These are phyloP conservation scores for Lethocerus indicus DNA, from an alignment of 1,140 invertebrate genomes.

Conservation along the genomic window DNA sequence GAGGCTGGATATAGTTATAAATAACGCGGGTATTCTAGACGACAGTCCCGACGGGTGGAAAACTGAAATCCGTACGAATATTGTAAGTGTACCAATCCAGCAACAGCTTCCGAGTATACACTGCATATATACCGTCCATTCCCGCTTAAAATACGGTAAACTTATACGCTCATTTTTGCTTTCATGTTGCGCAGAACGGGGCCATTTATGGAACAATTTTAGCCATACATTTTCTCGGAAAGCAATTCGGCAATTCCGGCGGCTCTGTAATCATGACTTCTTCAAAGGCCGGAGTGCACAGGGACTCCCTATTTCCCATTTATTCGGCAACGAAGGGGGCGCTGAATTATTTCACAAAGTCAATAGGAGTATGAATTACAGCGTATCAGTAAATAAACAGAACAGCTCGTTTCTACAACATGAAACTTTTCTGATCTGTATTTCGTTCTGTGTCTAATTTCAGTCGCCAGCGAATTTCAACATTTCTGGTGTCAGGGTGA, in stretches of 20 bases:
- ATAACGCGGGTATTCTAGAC: conserved; percentile 60
- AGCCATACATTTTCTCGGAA: neutral
- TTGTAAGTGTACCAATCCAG: conserved; percentile 27
- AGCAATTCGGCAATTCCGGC: neutral
- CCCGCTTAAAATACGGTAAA: neutral
- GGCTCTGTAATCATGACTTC: neutral
- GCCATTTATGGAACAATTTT: neutral
- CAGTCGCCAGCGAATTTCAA: conserved; percentile 31
- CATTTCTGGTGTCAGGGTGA: conserved; percentile 29
- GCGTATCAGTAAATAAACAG: too few relatives aligned
- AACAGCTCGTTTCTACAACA: too few relatives aligned
- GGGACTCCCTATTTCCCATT: neutral
- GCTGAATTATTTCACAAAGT: neutral
- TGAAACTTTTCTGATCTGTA: too few relatives aligned
- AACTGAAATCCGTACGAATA: conserved; percentile 52
- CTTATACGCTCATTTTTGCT: neutral
- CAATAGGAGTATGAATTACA: neutral
- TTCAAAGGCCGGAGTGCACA: neutral
- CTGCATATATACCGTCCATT: neutral
- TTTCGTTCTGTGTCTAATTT: too few relatives aligned
- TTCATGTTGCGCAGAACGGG: neutral
- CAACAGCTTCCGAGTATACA: neutral
- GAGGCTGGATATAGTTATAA: conserved; percentile 51
- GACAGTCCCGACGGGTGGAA: conserved; percentile 49
- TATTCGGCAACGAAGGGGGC: conserved; percentile 1